Evolutionary conservation across 2,888 invertebrate genomes (phyloP).

Genomic region (Electrophaes corylata): DNA sequence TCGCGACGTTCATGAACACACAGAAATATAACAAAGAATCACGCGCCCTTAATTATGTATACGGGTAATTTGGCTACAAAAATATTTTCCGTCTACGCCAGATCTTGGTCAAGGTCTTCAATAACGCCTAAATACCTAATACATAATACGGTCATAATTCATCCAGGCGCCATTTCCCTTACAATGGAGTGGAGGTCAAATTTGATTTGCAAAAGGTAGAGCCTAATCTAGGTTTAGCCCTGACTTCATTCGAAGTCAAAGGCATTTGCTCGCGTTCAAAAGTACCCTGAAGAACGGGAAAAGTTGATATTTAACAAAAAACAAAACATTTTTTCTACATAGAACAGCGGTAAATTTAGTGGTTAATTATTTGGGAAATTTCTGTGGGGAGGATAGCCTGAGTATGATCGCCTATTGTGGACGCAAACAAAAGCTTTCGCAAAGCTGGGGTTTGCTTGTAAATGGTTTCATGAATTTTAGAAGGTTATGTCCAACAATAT

Average conservation of each 20-base stretch:
- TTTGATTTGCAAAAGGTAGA: neutral
- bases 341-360: neutral
- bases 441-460: neutral
- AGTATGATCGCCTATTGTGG: neutral
- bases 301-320: too few species aligned
- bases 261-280: too few species aligned
- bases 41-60: neutral
- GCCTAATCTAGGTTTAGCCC: neutral
- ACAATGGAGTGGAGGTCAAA: neutral
- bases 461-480: neutral
- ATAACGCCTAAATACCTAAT: slow-evolving; percentile 1
- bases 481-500: neutral
- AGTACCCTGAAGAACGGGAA: too few species aligned
- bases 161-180: slow-evolving; percentile 1
- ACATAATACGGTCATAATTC: slow-evolving; percentile 11
- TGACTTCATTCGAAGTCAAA: neutral
- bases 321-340: too few species aligned
- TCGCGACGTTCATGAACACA: neutral
- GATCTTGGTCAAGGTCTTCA: slow-evolving; percentile 10
- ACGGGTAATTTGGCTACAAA: slow-evolving; percentile 2
- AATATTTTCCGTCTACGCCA: slow-evolving; percentile 1
- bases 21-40: neutral
- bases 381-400: neutral
- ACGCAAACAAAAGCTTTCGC: neutral
- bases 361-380: neutral